Evolutionary conservation across 2,888 invertebrate genomes (phyloP), one percentile per base, ranked within the genome.

Genomic region (Rhogogaster chlorosoma): DNA sequence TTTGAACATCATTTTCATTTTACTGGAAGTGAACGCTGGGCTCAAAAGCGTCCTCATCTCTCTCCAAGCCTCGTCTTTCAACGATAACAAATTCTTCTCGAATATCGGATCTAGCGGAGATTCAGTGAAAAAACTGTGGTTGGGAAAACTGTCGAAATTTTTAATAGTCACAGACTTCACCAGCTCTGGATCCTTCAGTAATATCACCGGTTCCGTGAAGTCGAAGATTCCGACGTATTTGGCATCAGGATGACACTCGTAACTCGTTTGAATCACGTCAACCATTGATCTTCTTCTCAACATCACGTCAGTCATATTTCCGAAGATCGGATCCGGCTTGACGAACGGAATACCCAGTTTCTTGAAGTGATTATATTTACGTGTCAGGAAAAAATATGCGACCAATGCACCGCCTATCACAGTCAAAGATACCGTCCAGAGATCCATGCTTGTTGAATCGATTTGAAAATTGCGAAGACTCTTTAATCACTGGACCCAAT

Each of bases 271-370:
- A n/a, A 75, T 2, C n/a, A 75, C n/a, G 5, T 75, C 38, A 22
- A 45, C 9, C 45, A 75, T 42, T 22, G 45, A 4, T 45, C 22
- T 6, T 42, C 2, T 45, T 45, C 12, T 75, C 10, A 75, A 75
- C 15, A 75, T 5, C n/a, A 75, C 22, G 10, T 4, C 85, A 0
- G 49, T 88, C 87, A 90, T 86, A 57, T 90, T 90, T 6, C 89
- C 89, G 4, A 89, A 85, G 10, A 88, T n/a, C 0, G 89, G 87
- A 26, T 70, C 2, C 0, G 45, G 88, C 32, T 85, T 84, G 1
- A 88, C 29, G 61, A 88, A 85, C 0, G 87, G 87, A 6, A 91
- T 85, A 1, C 86, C 88, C 6, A 64, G 42, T 7, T 84, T 85
- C 22, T 75, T 87, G 22, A 75, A 75, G 42, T 15, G 45, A 42